These are phyloP conservation scores for Alitta virens DNA, from an alignment of 2,888 invertebrate species.

Conservation along the genomic window DNA sequence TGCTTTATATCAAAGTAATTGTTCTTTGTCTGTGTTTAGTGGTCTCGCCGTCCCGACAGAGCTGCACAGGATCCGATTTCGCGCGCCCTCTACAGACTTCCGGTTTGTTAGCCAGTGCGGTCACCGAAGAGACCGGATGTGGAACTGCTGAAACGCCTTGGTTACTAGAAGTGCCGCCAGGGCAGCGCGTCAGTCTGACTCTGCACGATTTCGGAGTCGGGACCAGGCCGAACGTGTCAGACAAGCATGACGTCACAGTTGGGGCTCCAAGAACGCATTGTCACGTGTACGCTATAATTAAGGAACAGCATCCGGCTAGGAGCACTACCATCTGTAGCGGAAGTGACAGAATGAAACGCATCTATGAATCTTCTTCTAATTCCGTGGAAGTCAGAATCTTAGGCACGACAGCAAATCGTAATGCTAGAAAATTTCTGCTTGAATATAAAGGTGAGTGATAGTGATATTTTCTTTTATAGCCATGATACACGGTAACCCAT, in stretches of 20 bases:
- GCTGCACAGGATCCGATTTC: conserved; percentile 5
- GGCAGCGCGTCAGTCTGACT: conserved; percentile 12
- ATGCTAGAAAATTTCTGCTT: neutral
- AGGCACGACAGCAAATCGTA: neutral
- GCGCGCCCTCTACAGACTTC: neutral
- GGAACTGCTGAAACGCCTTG: conserved; percentile 14
- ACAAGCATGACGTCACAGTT: neutral
- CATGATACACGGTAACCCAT: too few relatives aligned
- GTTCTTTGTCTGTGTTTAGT: neutral
- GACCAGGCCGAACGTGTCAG: conserved; percentile 1
- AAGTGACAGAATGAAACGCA: conserved; percentile 1
- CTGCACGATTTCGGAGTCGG: conserved; percentile 12
- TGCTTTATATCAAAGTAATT: too few relatives aligned
- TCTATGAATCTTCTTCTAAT: conserved; percentile 14
- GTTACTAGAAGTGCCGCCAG: conserved; percentile 7
- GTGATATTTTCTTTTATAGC: neutral
- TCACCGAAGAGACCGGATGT: conserved; percentile 15
- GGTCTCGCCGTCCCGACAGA: neutral
- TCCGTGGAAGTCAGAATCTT: conserved; percentile 14
- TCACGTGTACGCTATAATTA: conserved; percentile 17
- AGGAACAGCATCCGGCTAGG: conserved; percentile 7
- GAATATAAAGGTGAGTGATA: neutral
- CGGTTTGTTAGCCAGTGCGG: conserved; percentile 5
- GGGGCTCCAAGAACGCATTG: conserved; percentile 10
- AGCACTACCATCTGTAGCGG: conserved; percentile 15